Evolutionary conservation across 2,888 invertebrate genomes (phyloP), one percentile per base, ranked within the genome.

Genomic region (Ichneumoninae sp.): DNA sequence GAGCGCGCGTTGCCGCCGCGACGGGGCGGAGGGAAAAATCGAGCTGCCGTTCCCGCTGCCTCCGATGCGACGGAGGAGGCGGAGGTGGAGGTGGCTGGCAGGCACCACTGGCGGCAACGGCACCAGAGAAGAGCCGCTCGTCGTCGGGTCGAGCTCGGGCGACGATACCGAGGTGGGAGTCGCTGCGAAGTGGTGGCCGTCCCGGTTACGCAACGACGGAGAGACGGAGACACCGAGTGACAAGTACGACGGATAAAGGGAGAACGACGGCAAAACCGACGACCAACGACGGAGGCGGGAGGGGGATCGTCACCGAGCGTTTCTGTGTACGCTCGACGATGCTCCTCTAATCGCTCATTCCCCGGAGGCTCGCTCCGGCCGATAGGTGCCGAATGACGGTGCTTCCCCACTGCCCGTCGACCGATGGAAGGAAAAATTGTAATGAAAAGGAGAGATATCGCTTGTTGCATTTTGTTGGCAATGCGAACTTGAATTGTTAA

Each of bases 341-440:
- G n/a, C 22, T 69, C 60, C 19, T 66, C 44, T 68, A 69, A 62
- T 62, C 44, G 80, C 74, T 80, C 74, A 75, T 80, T 80, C 80
- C 44, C 57, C 40, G 71, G 79, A 36, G 50, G 72, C 36, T 69
- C 36, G 26, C 30, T 66, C 54, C 36, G 52, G n/a, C 54, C n/a
- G 76, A 76, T 66, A 36, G 26, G 36, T 40, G n/a, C 40, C 47
- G 44, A 47, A 40, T 10, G 40, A 40, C 8, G 40, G 40, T 40
- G 4, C 44, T 1, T 16, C 44, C n/a, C 40, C 8, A 1, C n/a
- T 6, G 36, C 19, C n/a, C 65, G 33, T 4, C 3, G 10, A n/a
- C 6, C 19, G 30, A 40, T 13, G 60, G 47, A 30, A 40, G 3
- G n/a, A 47, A 62, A 74, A 47, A 69, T 69, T 69, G 7, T 10